Evolutionary conservation across 2,113 vertebrate species (phyloP), one percentile per base, ranked within the genome.

Genomic region (Larimichthys polyactis): DNA sequence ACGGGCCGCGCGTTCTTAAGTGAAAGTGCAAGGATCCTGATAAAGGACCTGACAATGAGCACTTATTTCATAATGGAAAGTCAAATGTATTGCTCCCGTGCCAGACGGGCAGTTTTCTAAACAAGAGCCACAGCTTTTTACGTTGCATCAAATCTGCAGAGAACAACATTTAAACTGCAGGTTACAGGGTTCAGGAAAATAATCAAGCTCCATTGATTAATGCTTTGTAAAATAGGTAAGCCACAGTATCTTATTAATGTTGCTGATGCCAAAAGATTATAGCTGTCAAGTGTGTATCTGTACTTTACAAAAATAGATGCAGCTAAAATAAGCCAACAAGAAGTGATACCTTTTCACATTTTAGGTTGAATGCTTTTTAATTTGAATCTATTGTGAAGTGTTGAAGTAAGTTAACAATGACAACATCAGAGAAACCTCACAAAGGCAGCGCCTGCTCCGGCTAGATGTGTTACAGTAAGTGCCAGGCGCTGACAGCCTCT

Each of bases 11-110:
- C 67, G 84, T 85, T 90, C 76, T 58, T 11, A 20, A 85, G 80
- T 54, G 75, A 87, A 80, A 84, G 72, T 81, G 81, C 17, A 24
- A 15, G 51, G 43, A 46, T 75, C 4, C 74, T 83, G 87, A 91
- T 90, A 87, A 87, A 65, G 19, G 24, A 12, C 69, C 9, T 71
- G 73, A 51, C 63, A 71, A n/a, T 9, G 24, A 64, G 62, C 51
- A 7, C 51, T 85, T 49, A 58, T 74, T 88, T 83, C 81, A 83
- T 67, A 77, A 81, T 57, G 54, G 73, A 84, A 60, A 81, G 68
- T 85, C 44, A 27, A 43, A 86, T 65, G 69, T 68, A 79, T 84
- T 74, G 66, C 32, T 67, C 82, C 75, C 9, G 58, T 79, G 75
- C 85, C 74, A 80, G 78, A 12, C 43, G 2, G 70, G 36, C n/a